Evolutionary conservation across 2,113 vertebrate species (phyloP).

Genomic region (Pseudorhombus dupliciocellatus): DNA sequence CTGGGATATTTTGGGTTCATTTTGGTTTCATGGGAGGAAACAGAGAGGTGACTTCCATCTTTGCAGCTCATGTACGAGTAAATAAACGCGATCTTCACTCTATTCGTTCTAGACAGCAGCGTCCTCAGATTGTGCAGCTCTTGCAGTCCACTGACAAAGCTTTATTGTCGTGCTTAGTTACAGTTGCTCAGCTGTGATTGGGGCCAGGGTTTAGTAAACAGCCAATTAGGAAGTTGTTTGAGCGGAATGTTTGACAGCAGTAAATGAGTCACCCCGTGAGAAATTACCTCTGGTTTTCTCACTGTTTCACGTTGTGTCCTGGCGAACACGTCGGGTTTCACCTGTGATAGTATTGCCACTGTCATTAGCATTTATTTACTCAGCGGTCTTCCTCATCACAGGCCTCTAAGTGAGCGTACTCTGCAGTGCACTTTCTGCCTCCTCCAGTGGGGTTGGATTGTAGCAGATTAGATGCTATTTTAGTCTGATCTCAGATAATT

Average conservation of each 20-base stretch:
- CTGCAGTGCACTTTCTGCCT: slow-evolving; percentile 22
- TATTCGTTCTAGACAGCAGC: no score
- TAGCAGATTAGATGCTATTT: slow-evolving; percentile 42
- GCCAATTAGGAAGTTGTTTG: background rate
- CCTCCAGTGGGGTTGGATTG: slow-evolving; percentile 34
- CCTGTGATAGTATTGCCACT: background rate
- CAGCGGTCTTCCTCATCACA: slow-evolving; percentile 37
- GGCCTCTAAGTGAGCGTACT: slow-evolving; percentile 13
- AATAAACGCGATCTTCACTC: no score
- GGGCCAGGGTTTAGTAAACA: background rate
- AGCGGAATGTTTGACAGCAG: background rate
- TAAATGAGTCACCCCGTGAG: background rate
- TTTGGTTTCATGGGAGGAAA: no score
- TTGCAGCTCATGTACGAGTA: no score
- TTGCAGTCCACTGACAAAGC: background rate
- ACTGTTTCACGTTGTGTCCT: background rate
- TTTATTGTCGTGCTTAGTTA: background rate
- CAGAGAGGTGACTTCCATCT: no score
- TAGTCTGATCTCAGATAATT: slow-evolving; percentile 48
- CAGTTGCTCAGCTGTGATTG: background rate
- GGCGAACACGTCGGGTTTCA: slow-evolving; percentile 40
- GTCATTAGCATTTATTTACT: slow-evolving; percentile 46
- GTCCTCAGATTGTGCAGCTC: background rate
- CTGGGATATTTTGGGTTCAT: no score
- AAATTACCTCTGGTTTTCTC: background rate